Conservation (phyloP, 2,888 invertebrate species). For the Atrina japonica region DNA sequence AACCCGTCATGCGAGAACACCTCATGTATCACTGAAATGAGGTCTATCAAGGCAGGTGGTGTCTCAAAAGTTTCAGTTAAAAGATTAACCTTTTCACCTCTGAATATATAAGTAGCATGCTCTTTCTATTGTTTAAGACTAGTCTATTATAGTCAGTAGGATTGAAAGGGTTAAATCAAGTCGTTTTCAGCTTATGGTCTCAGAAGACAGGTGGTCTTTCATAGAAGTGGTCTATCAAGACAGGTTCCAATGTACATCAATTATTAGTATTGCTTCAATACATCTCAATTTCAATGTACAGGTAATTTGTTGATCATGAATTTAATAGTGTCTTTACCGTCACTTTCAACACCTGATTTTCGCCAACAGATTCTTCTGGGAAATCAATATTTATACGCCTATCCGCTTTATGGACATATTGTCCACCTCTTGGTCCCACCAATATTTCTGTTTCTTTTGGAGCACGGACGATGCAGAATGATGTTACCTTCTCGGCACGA, state of each 20-base stretch:
- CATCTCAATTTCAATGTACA: neutral
- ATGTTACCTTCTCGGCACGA: slow-evolving; percentile 1
- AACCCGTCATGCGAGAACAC: too few relatives aligned
- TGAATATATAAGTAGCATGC: too few relatives aligned
- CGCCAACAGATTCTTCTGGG: slow-evolving; percentile 18
- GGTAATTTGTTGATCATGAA: neutral
- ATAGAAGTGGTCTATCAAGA: too few relatives aligned
- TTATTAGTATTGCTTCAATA: neutral
- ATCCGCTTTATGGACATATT: slow-evolving; percentile 15
- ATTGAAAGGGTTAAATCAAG: neutral
- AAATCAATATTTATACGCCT: slow-evolving; percentile 3
- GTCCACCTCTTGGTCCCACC: neutral
- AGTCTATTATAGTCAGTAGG: too few relatives aligned
- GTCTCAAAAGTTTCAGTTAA: too few relatives aligned
- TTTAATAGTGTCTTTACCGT: slow-evolving; percentile 1
- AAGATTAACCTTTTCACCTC: too few relatives aligned
- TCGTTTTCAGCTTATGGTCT: neutral
- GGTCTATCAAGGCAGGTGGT: too few relatives aligned
- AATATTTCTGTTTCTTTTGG: slow-evolving; percentile 23
- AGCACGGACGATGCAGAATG: slow-evolving; percentile 20
- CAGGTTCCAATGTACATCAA: too few relatives aligned
- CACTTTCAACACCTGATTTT: slow-evolving; percentile 3
- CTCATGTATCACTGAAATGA: too few relatives aligned
- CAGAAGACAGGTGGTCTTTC: too few relatives aligned
- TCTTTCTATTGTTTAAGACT: too few relatives aligned